Conservation (phyloP, 2,113 vertebrate genomes). For the Gambusia holbrooki region DNA sequence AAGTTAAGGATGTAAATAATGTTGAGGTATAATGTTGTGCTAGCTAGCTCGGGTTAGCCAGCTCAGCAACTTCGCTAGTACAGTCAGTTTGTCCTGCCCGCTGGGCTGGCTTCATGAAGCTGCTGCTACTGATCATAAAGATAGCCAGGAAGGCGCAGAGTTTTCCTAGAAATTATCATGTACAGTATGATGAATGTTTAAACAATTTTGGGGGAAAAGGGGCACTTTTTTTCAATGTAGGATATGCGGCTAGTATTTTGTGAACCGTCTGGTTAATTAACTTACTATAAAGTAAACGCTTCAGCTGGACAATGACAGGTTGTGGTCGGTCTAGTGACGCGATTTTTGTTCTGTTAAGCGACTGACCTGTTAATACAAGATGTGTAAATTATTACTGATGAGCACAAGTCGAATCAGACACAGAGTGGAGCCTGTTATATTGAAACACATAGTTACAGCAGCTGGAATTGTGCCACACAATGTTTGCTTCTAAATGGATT, state of each 20-base stretch:
- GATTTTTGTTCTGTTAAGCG: background rate
- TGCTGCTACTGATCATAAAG: background rate
- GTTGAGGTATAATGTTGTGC: conserved; percentile 65
- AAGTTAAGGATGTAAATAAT: conserved; percentile 50
- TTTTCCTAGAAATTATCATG: background rate
- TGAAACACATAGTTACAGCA: background rate
- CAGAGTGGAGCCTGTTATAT: background rate
- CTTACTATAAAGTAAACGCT: conserved; percentile 30
- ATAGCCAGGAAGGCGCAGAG: background rate
- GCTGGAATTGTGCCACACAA: background rate
- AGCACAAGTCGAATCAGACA: background rate
- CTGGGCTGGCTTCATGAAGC: conserved; percentile 37
- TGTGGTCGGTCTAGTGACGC: background rate
- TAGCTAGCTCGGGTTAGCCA: conserved; percentile 70
- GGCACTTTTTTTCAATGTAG: background rate
- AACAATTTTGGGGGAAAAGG: background rate
- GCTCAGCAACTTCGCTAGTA: conserved; percentile 73
- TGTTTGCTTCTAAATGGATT: background rate
- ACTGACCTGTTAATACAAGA: background rate
- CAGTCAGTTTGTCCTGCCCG: conserved; percentile 60
- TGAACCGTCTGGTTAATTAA: background rate
- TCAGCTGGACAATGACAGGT: conserved; percentile 16
- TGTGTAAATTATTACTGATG: background rate
- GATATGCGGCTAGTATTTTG: background rate
- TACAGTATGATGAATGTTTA: background rate